Evolutionary conservation across 2,888 invertebrate genomes (phyloP), one percentile per base, ranked within the genome.

Genomic region (Limnephilus lunatus): DNA sequence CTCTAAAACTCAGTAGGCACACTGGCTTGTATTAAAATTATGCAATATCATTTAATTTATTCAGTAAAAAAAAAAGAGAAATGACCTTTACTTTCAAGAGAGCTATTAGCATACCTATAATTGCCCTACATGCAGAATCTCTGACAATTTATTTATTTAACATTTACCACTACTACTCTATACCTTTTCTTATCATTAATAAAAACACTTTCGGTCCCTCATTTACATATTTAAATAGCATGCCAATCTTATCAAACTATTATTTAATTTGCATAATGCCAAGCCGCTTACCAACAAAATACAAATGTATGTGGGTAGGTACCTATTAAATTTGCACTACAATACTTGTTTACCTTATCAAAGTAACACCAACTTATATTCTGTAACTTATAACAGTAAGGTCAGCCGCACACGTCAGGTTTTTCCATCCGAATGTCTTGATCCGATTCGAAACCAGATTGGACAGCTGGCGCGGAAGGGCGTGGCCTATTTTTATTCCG

Each of bases 341-440:
- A 68, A 68, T 68, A 68, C 68, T 68, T 68, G 68, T 68, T 68
- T 68, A 68, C 68, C 68, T 68, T 68, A 68, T 68, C 68, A 68
- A 68, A 68, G 68, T 68, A 25, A 68, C 68, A 68, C 68, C 25
- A 25, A 68, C n/a, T 25, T 68, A 68, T 68, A 68, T 68, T 68
- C 25, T 9, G 25, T n/a, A n/a, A n/a, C n/a, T n/a, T n/a, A n/a
- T n/a, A 68, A 68, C 68, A 68, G 25, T 68, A 68, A n/a, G n/a
- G n/a, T n/a, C n/a, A n/a, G n/a, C n/a, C n/a, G n/a, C n/a, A n/a
- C n/a, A n/a, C n/a, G n/a, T n/a, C n/a, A n/a, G n/a, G n/a, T n/a
- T n/a, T n/a, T n/a, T n/a, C n/a, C n/a, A n/a, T n/a, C n/a, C n/a
- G n/a, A n/a, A n/a, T n/a, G n/a, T n/a, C n/a, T n/a, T n/a, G n/a